phyloP scores from a whole-genome alignment of 2,113 vertebrate species.

The Cricetomys ansorgei region DNA sequence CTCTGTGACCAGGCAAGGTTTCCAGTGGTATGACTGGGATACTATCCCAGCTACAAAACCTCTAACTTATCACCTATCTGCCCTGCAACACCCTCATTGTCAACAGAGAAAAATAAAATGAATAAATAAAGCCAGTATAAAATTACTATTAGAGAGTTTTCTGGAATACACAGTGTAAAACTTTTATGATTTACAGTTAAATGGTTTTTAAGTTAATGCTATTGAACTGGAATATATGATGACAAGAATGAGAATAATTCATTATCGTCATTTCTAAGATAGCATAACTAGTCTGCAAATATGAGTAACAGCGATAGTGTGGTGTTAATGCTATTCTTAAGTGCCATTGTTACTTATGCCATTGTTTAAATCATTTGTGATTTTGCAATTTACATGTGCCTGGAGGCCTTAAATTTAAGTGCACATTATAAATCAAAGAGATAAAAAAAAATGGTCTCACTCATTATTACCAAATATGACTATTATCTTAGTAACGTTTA shows the following conservation, averaged over 20 bases:
- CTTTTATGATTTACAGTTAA: slow-evolving; percentile 31
- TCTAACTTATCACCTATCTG: too few species aligned
- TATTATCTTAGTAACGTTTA: slow-evolving; percentile 49
- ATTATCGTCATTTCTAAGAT: slow-evolving; percentile 32
- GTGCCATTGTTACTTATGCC: slow-evolving; percentile 52
- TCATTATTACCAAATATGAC: slow-evolving; percentile 67
- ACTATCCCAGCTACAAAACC: too few species aligned
- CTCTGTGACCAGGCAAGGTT: too few species aligned
- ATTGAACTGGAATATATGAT: slow-evolving; percentile 38
- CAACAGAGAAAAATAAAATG: background rate
- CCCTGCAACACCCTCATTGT: too few species aligned
- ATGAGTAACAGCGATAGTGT: background rate
- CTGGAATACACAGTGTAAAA: slow-evolving; percentile 5
- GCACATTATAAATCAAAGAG: slow-evolving; percentile 66
- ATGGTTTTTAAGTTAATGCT: background rate
- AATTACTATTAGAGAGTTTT: slow-evolving; percentile 11
- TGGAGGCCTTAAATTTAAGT: slow-evolving; percentile 58
- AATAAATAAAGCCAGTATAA: background rate
- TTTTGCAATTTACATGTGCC: slow-evolving; percentile 57
- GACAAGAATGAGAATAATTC: slow-evolving; percentile 36
- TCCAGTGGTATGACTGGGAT: too few species aligned
- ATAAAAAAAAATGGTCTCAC: slow-evolving; percentile 59
- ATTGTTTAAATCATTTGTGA: slow-evolving; percentile 67
- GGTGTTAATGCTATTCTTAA: slow-evolving; percentile 11
- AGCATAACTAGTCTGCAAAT: background rate